Conservation (phyloP, 2,888 invertebrate species). For the Aphidius colemani region DNA sequence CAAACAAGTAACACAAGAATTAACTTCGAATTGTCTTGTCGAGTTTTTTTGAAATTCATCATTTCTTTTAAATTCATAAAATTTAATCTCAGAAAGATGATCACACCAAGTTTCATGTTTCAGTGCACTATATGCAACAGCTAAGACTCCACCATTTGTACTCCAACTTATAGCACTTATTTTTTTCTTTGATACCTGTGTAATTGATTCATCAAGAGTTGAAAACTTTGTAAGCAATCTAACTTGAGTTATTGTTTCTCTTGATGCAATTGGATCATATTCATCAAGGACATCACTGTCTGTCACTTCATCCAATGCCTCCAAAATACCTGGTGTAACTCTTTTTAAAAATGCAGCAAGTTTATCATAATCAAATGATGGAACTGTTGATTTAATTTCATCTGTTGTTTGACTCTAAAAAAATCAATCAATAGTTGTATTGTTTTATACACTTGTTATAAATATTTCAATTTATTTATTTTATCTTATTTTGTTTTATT, state of each 20-base stretch:
- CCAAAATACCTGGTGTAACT: slow-evolving; percentile 51
- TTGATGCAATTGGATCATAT: slow-evolving; percentile 44
- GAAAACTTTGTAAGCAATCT: slow-evolving; percentile 46
- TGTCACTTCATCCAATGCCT: slow-evolving; percentile 51
- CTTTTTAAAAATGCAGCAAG: slow-evolving; percentile 52
- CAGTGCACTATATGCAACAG: slow-evolving; percentile 44
- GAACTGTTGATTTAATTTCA: slow-evolving; percentile 34
- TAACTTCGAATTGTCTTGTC: slow-evolving; percentile 46
- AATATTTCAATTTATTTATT: not conserved
- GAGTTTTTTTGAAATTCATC: slow-evolving; percentile 43
- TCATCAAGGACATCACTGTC: slow-evolving; percentile 51
- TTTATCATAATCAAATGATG: slow-evolving; percentile 46
- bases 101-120: slow-evolving; percentile 55
- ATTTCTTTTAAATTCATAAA: slow-evolving; percentile 49
- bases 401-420: slow-evolving; percentile 51
- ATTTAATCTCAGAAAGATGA: slow-evolving; percentile 50
- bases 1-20: slow-evolving; percentile 60
- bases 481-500: slow-evolving; percentile 12
- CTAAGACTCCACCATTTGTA: slow-evolving; percentile 52
- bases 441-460: not conserved
- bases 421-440: not conserved
- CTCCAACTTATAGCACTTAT: slow-evolving; percentile 54
- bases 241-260: slow-evolving; percentile 38
- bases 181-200: slow-evolving; percentile 51
- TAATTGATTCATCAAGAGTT: slow-evolving; percentile 38